Percentiles rank a stretch among this genome's conserved stretches.
phyloP scores from a whole-genome alignment of 2,888 invertebrate genomes.

The Scrobipalpa atriplicella region DNA sequence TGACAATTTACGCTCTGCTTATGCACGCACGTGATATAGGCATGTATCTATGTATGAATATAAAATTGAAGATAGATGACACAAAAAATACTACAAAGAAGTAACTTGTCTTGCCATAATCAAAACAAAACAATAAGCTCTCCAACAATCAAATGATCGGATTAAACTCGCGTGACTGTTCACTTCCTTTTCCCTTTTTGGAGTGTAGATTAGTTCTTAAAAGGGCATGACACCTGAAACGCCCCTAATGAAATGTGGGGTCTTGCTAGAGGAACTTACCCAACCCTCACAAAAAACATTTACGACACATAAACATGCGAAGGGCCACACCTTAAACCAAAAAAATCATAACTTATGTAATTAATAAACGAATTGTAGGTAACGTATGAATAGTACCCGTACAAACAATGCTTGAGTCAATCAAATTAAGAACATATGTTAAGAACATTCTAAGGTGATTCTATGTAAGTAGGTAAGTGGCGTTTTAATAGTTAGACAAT shows the following conservation, averaged over 20 bases:
- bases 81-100: neutral
- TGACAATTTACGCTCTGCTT: too few relatives aligned
- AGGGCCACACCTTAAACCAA: slow-evolving; percentile 43
- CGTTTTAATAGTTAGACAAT: too few relatives aligned
- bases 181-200: slow-evolving; percentile 3
- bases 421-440: neutral
- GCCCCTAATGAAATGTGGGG: slow-evolving; percentile 49
- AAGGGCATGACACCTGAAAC: slow-evolving; percentile 54
- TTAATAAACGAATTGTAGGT: neutral
- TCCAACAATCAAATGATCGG: slow-evolving; percentile 5
- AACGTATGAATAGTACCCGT: too few relatives aligned
- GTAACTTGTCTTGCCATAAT: neutral
- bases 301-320: slow-evolving; percentile 67
- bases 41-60: too few relatives aligned
- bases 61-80: neutral
- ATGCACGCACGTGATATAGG: too few relatives aligned
- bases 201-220: slow-evolving; percentile 34
- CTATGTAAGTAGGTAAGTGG: too few relatives aligned
- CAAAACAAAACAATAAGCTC: neutral
- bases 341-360: slow-evolving; percentile 44
- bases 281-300: slow-evolving; percentile 58
- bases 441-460: too few relatives aligned
- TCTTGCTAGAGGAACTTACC: slow-evolving; percentile 47
- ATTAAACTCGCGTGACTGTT: slow-evolving; percentile 35
- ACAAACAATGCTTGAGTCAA: neutral